Percentiles rank a stretch among this genome's conserved stretches.
These are phyloP conservation scores for Drosophila leonis DNA, from an alignment of 2,888 invertebrate genomes.

Conservation along the genomic window DNA sequence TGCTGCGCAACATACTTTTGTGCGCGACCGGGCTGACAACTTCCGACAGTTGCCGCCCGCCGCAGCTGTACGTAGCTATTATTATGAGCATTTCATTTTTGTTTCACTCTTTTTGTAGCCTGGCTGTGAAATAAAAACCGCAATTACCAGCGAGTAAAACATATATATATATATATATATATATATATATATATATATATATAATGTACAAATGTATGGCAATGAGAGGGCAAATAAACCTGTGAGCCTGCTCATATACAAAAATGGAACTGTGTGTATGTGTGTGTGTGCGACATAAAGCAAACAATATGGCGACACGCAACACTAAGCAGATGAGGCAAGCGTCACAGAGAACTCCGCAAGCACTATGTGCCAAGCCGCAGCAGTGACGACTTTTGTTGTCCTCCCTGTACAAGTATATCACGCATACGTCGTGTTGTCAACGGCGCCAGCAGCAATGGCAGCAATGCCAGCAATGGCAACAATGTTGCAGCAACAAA, in stretches of 20 bases:
- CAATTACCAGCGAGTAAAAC: constrained; percentile 77
- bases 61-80: constrained; percentile 39
- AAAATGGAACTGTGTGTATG: background rate
- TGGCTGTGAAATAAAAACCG: constrained; percentile 79
- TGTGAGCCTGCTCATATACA: constrained; percentile 25
- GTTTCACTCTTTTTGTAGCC: constrained; percentile 19
- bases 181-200: constrained; percentile 20
- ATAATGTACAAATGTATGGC: constrained; percentile 49
- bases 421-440: constrained; percentile 54
- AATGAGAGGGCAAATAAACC: constrained; percentile 60
- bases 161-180: constrained; percentile 46
- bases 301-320: constrained; percentile 81
- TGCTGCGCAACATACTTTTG: constrained; percentile 45
- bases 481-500: constrained; percentile 75
- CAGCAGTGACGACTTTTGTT: constrained; percentile 57
- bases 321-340: constrained; percentile 71
- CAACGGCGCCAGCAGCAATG: constrained; percentile 27
- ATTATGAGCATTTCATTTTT: constrained; percentile 41
- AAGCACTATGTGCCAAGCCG: constrained; percentile 42
- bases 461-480: constrained; percentile 34
- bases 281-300: constrained; percentile 68
- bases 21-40: constrained; percentile 68
- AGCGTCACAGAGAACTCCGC: constrained; percentile 11
- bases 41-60: constrained; percentile 68
- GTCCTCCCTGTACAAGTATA: constrained; percentile 25